Evolutionary conservation across 2,113 vertebrate species (phyloP).

Genomic region (Gavia stellata): DNA sequence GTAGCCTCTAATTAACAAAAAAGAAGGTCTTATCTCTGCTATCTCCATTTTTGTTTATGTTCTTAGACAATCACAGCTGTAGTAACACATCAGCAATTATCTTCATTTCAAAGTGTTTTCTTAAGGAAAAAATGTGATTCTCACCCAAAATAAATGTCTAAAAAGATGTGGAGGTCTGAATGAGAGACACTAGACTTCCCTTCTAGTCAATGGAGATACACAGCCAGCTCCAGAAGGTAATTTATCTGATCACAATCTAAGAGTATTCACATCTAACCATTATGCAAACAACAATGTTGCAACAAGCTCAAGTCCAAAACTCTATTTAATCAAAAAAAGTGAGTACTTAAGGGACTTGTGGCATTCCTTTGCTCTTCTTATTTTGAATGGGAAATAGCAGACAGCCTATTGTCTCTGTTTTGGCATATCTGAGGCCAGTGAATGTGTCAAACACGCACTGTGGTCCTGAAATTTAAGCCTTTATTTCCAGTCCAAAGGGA

Average conservation of each 20-base stretch:
- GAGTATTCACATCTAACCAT: not conserved
- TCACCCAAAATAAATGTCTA: not conserved
- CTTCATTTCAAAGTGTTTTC: not conserved
- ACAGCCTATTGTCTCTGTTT: not conserved
- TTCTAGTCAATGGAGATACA: not conserved
- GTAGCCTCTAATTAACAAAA: not conserved
- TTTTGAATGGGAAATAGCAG: not conserved
- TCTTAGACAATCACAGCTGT: not conserved
- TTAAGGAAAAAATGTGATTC: not conserved
- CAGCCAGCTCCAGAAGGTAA: not conserved
- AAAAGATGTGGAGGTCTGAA: not conserved
- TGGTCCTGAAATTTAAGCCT: slow-evolving; percentile 4
- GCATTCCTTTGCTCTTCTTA: not conserved
- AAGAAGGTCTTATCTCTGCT: not conserved
- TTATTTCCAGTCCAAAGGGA: not conserved
- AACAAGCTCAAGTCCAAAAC: not conserved
- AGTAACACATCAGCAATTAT: not conserved
- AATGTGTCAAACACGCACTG: not conserved
- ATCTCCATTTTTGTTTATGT: not conserved
- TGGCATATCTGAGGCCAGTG: not conserved
- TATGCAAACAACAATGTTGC: not conserved
- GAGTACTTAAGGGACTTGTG: not conserved
- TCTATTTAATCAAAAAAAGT: not conserved
- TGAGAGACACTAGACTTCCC: not conserved
- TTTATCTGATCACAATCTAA: not conserved